phyloP scores from a whole-genome alignment of 2,888 invertebrate genomes.

The Sinopyrophorus schimmeli region DNA sequence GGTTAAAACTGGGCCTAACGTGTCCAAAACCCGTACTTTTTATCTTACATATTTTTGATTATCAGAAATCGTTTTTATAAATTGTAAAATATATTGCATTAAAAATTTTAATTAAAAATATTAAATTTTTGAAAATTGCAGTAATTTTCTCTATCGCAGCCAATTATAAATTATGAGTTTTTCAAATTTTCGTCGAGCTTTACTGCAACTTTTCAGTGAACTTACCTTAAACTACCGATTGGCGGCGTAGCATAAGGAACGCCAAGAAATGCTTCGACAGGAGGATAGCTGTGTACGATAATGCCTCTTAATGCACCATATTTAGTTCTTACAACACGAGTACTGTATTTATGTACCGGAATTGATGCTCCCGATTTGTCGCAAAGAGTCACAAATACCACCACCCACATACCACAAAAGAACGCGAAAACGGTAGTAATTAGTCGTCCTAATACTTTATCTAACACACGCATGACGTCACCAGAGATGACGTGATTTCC shows the following conservation, averaged over 20 bases:
- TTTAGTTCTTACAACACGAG: conserved; percentile 82
- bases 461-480: conserved; percentile 54
- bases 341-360: conserved; percentile 76
- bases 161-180: too few relatives aligned
- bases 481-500: conserved; percentile 43
- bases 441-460: conserved; percentile 45
- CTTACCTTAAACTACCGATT: conserved; percentile 81
- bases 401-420: conserved; percentile 55
- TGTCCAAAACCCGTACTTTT: too few relatives aligned
- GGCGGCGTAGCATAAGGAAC: conserved; percentile 94
- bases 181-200: too few relatives aligned
- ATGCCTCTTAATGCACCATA: conserved; percentile 88
- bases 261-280: conserved; percentile 89
- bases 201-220: too few relatives aligned
- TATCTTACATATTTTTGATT: too few relatives aligned
- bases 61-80: too few relatives aligned
- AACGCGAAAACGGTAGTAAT: conserved; percentile 49
- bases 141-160: too few relatives aligned
- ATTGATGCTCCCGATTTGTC: conserved; percentile 58
- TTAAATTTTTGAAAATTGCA: too few relatives aligned
- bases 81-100: too few relatives aligned
- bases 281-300: conserved; percentile 77
- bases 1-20: too few relatives aligned
- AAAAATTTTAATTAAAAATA: too few relatives aligned
- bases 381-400: conserved; percentile 62